Percentiles rank a stretch among this genome's conserved stretches.
Evolutionary conservation across 1,140 invertebrate species (phyloP).

Genomic region (Myzus persicae): DNA sequence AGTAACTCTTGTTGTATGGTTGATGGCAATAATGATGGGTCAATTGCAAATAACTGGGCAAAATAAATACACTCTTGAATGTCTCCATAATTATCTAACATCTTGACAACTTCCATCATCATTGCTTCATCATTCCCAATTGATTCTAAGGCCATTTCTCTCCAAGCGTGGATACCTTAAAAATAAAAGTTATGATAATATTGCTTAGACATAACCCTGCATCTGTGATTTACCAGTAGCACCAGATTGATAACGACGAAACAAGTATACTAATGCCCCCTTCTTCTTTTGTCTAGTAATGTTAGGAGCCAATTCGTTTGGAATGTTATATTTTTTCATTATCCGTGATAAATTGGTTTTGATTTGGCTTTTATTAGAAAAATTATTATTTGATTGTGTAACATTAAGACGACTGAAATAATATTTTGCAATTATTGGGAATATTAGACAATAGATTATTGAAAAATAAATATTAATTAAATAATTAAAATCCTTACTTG

Average conservation of each 20-base stretch:
- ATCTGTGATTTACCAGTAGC: constrained; percentile 36
- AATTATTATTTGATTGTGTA: constrained; percentile 70
- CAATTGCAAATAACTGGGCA: constrained; percentile 68
- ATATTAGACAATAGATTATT: background rate
- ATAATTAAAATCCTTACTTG: background rate
- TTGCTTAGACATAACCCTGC: background rate
- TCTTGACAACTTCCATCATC: constrained; percentile 68
- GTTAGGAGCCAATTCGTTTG: constrained; percentile 71
- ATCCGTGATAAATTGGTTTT: constrained; percentile 71
- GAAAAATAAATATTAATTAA: background rate
- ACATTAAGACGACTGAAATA: constrained; percentile 68
- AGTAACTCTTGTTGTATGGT: constrained; percentile 4
- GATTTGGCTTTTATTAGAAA: constrained; percentile 69
- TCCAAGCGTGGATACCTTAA: constrained; percentile 70
- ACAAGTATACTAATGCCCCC: constrained; percentile 73
- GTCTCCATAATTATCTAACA: constrained; percentile 68
- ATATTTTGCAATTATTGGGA: background rate
- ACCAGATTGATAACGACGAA: constrained; percentile 62
- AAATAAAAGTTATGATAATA: background rate
- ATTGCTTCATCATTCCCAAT: constrained; percentile 68
- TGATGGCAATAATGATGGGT: constrained; percentile 69
- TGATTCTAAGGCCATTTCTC: constrained; percentile 74
- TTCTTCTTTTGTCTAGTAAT: constrained; percentile 71
- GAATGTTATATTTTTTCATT: constrained; percentile 71
- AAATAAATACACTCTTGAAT: constrained; percentile 71